phyloP scores from a whole-genome alignment of 1,140 invertebrate species.

The Rhagoletis pomonella region DNA sequence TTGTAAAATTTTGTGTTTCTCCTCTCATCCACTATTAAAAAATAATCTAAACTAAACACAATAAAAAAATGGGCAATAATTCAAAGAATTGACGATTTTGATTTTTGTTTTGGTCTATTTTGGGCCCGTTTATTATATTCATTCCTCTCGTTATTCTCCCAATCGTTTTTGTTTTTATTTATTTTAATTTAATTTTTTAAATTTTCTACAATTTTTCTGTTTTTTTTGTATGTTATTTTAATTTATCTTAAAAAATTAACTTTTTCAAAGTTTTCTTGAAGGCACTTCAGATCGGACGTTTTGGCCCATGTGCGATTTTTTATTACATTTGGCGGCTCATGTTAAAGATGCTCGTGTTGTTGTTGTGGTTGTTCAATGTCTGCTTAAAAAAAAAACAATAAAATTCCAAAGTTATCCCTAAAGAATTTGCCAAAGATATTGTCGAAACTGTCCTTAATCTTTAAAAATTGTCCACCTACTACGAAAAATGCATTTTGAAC shows the following conservation, averaged over 20 bases:
- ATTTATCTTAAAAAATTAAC: conserved; percentile 83
- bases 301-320: conserved; percentile 84
- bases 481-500: conserved; percentile 51
- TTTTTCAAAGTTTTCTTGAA: conserved; percentile 79
- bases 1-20: not conserved
- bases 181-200: conserved; percentile 77
- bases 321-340: conserved; percentile 28
- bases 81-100: conserved; percentile 60
- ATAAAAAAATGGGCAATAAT: conserved; percentile 8
- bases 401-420: conserved; percentile 70
- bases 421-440: conserved; percentile 54
- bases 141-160: conserved; percentile 60
- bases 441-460: conserved; percentile 18
- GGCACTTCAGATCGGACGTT: conserved; percentile 92
- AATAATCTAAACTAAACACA: not conserved
- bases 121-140: conserved; percentile 78
- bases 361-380: conserved; percentile 57
- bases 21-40: not conserved
- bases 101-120: conserved; percentile 80
- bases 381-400: conserved; percentile 71
- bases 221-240: conserved; percentile 71
- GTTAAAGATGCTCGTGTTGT: conserved; percentile 53
- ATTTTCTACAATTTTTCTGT: conserved; percentile 76
- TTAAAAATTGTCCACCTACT: conserved; percentile 46
- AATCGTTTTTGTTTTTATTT: conserved; percentile 67